Evolutionary conservation across 2,797 vertebrate genomes (phyloP).

Genomic region (Epinephelus malabaricus): DNA sequence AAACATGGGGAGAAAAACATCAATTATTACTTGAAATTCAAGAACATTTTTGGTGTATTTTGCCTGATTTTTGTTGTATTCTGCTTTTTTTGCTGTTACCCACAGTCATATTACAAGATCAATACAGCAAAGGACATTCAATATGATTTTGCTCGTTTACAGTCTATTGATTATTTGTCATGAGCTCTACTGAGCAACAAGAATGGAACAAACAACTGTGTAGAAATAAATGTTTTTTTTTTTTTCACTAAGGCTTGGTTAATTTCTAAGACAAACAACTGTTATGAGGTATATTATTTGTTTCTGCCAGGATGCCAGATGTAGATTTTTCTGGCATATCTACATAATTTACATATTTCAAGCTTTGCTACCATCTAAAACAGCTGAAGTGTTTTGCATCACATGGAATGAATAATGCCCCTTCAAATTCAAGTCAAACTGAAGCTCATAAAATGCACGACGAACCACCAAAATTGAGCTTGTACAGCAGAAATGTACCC

Average conservation of each 20-base stretch:
- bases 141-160: constrained; percentile 22
- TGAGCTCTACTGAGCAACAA: neutral
- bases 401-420: constrained; percentile 70
- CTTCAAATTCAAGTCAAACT: constrained; percentile 69
- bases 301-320: constrained; percentile 57
- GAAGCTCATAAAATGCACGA: constrained; percentile 72
- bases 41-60: neutral
- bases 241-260: constrained; percentile 10
- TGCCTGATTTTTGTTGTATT: neutral
- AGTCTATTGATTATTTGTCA: constrained; percentile 45
- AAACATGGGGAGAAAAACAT: constrained; percentile 3
- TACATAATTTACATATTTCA: constrained; percentile 72
- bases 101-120: neutral
- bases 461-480: constrained; percentile 72
- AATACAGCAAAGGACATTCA: constrained; percentile 12
- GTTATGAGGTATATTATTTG: constrained; percentile 53
- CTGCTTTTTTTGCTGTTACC: constrained; percentile 1
- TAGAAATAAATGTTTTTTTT: constrained; percentile 28
- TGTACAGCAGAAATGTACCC: constrained; percentile 73
- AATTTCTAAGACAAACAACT: constrained; percentile 52
- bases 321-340: constrained; percentile 59
- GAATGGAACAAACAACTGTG: constrained; percentile 15
- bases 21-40: neutral
- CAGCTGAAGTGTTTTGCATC: constrained; percentile 69
- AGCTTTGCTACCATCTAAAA: constrained; percentile 67